Evolutionary conservation across 1,140 invertebrate species (phyloP).

Genomic region (Cydia splendana): DNA sequence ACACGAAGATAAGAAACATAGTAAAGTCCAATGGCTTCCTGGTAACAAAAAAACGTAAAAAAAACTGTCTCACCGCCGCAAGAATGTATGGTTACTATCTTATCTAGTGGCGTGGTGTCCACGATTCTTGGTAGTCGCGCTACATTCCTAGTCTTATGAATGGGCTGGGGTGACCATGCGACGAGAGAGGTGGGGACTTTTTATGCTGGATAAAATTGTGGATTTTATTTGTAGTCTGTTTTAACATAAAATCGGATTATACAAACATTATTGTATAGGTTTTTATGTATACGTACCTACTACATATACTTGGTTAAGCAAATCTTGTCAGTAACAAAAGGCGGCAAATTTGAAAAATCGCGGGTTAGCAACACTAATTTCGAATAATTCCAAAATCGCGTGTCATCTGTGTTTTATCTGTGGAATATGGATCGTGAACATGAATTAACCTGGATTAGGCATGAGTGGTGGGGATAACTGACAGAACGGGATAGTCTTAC

Average conservation of each 20-base stretch:
- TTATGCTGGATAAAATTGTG: neutral
- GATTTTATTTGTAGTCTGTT: neutral
- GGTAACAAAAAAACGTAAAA: constrained; percentile 13
- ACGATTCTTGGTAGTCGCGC: constrained; percentile 20
- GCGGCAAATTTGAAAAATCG: no score
- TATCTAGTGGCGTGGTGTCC: constrained; percentile 29
- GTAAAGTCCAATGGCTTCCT: neutral
- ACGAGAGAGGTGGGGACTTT: neutral
- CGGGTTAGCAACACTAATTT: no score
- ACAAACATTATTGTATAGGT: no score
- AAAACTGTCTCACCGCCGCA: constrained; percentile 23
- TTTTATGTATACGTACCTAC: no score
- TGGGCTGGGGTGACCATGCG: constrained; percentile 16
- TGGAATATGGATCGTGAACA: no score
- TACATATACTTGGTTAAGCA: no score
- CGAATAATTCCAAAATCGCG: no score
- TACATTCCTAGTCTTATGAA: constrained; percentile 27
- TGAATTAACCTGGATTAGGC: no score
- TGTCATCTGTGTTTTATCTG: no score
- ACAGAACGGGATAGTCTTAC: no score
- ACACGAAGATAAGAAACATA: neutral
- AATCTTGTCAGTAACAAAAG: no score
- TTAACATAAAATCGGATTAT: neutral
- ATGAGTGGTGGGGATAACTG: no score
- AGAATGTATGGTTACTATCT: neutral